Conservation (phyloP, 2,797 vertebrate species). For the Orestias chungarensis region DNA sequence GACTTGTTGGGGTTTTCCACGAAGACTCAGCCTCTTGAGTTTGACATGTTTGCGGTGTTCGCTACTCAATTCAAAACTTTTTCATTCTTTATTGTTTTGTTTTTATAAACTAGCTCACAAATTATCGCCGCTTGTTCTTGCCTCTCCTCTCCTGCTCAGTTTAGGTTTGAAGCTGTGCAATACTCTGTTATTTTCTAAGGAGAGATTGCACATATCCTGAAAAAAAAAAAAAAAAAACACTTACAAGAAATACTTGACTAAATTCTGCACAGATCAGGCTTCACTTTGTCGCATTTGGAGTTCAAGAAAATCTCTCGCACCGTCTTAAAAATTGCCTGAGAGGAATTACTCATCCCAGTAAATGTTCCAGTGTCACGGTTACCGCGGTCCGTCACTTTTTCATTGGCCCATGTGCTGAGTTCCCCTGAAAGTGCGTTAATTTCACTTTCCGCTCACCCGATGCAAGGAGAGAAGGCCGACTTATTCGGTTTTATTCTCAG, state of each 20-base stretch:
- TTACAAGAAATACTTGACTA: background rate
- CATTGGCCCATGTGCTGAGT: background rate
- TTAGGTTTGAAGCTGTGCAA: too few species aligned
- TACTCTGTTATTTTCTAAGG: too few species aligned
- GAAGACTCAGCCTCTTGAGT: too few species aligned
- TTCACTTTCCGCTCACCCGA: background rate
- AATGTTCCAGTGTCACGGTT: conserved; percentile 9
- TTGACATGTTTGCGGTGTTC: too few species aligned
- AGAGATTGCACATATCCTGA: too few species aligned
- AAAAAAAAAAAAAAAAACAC: too few species aligned
- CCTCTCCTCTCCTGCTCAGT: too few species aligned
- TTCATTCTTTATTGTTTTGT: too few species aligned
- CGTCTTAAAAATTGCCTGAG: conserved; percentile 12
- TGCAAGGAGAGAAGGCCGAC: background rate
- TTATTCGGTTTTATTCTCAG: background rate
- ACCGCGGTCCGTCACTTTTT: conserved; percentile 14
- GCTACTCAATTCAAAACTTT: too few species aligned
- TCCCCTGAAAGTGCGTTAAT: conserved; percentile 5
- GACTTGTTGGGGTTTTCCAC: too few species aligned
- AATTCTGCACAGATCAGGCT: background rate
- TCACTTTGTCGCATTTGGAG: conserved; percentile 15
- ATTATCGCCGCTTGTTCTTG: too few species aligned
- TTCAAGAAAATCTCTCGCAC: conserved; percentile 10
- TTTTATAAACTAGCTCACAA: too few species aligned
- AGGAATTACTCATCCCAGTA: conserved; percentile 17